A percentile compares a stretch with the other conserved stretches of the same genome.
These are phyloP conservation scores for Drosophila malerkotliana DNA, from an alignment of 1,140 invertebrate genomes.

Conservation along the genomic window DNA sequence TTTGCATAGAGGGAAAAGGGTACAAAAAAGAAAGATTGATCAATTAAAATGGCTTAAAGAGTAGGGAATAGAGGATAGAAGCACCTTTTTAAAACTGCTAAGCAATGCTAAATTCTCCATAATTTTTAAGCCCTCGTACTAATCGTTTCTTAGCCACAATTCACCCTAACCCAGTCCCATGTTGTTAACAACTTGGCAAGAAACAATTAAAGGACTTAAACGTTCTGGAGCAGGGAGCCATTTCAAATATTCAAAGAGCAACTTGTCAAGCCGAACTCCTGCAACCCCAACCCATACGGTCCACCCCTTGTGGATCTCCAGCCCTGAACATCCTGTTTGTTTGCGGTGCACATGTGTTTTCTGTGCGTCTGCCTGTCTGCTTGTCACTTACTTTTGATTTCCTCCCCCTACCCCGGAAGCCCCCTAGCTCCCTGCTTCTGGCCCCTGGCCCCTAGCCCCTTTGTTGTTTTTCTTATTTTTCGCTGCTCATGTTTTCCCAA, in stretches of 20 bases:
- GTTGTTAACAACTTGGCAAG: conserved; percentile 45
- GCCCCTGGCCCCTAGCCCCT: neutral
- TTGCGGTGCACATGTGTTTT: conserved; percentile 79
- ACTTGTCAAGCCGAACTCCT: conserved; percentile 52
- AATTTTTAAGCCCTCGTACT: no score
- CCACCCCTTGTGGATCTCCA: neutral
- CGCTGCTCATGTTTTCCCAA: conserved; percentile 62
- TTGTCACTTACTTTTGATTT: conserved; percentile 81
- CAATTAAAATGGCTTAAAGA: neutral
- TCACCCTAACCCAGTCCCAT: neutral
- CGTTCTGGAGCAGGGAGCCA: conserved; percentile 30
- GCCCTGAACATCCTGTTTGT: conserved; percentile 57
- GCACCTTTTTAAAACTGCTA: no score
- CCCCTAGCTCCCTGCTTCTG: no score
- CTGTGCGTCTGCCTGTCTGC: conserved; percentile 76
- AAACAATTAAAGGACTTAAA: conserved; percentile 73
- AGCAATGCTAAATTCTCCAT: no score
- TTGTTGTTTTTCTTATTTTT: conserved; percentile 50
- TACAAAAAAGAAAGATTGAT: neutral
- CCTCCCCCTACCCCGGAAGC: conserved; percentile 39
- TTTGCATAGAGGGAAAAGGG: neutral
- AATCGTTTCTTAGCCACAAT: neutral
- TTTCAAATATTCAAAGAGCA: conserved; percentile 69
- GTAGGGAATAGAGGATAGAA: neutral
- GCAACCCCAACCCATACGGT: neutral